Evolutionary conservation across 2,113 vertebrate genomes (phyloP).

Genomic region (Burhinus oedicnemus): DNA sequence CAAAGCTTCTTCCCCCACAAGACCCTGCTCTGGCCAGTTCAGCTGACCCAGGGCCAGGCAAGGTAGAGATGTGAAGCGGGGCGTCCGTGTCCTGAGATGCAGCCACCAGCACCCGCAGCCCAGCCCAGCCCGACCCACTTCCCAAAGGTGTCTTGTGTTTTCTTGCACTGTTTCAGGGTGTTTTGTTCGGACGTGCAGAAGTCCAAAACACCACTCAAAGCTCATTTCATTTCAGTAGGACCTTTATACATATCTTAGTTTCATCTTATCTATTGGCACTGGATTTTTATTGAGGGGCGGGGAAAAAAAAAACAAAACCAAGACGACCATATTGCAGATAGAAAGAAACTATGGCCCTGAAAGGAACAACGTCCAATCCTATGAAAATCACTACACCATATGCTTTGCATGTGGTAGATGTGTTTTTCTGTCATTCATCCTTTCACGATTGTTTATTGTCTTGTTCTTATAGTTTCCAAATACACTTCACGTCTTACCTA

Average conservation of each 20-base stretch:
- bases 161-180: not conserved
- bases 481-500: not conserved
- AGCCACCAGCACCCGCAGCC: rapidly evolving
- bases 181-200: not conserved
- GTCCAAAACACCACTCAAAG: not conserved
- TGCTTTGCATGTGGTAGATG: not conserved
- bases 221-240: not conserved
- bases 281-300: not conserved
- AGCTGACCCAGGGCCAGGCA: not conserved
- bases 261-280: not conserved
- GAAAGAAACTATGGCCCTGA: not conserved
- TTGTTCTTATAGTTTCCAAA: not conserved
- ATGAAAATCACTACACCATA: not conserved
- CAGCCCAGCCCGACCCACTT: not conserved
- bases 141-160: not conserved
- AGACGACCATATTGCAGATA: not conserved
- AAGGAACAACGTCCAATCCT: not conserved
- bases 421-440: not conserved
- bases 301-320: not conserved
- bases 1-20: not conserved
- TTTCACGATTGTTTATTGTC: not conserved
- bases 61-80: not conserved
- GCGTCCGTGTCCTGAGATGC: rapidly evolving
- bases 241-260: not conserved
- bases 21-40: not conserved